These are phyloP conservation scores for Chrysolina oricalcia DNA, from an alignment of 2,888 invertebrate genomes.

Conservation along the genomic window DNA sequence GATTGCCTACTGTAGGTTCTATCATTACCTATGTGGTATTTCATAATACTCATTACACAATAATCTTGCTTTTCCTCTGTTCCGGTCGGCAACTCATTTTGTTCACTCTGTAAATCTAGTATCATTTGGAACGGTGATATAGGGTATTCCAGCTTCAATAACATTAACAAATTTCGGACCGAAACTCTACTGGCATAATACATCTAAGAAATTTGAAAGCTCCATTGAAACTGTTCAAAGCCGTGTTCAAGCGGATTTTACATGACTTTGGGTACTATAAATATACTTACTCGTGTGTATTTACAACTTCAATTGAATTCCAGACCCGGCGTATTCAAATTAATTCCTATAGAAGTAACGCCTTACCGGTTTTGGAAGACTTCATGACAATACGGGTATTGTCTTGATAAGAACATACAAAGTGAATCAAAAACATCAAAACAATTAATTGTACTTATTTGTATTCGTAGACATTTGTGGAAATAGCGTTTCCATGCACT, in stretches of 20 bases:
- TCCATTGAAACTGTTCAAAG: slow-evolving; percentile 10
- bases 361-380: background rate
- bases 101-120: too few species aligned
- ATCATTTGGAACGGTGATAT: background rate
- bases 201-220: slow-evolving; percentile 14
- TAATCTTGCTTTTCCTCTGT: too few species aligned
- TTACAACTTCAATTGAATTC: slow-evolving; percentile 8
- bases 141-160: background rate
- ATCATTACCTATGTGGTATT: too few species aligned
- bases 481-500: too few species aligned
- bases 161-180: background rate
- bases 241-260: background rate
- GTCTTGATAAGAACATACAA: background rate
- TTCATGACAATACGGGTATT: background rate
- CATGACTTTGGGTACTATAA: slow-evolving; percentile 7
- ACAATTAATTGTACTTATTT: background rate
- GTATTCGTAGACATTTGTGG: too few species aligned
- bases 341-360: slow-evolving; percentile 1
- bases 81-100: too few species aligned
- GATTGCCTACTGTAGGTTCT: too few species aligned
- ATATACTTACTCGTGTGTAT: slow-evolving; percentile 9
- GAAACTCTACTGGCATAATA: slow-evolving; percentile 2
- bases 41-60: too few species aligned
- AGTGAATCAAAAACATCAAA: background rate
- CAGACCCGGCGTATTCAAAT: background rate